phyloP scores from a whole-genome alignment of 2,113 vertebrate species.

The Hippoglossus stenolepis region DNA sequence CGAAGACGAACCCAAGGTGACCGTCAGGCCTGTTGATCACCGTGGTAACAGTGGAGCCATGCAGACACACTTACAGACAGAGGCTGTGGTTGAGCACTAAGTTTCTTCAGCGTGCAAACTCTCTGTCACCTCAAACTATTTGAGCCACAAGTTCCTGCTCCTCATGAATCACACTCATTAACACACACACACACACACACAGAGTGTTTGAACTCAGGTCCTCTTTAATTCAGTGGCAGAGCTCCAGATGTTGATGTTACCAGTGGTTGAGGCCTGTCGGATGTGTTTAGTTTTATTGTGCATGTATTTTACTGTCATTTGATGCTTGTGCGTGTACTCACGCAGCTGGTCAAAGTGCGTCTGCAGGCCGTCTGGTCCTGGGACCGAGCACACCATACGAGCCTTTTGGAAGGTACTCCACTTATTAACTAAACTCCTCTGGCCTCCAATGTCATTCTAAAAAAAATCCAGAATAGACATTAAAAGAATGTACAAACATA shows the following conservation, averaged over 20 bases:
- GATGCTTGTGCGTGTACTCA: conserved; percentile 72
- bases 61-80: conserved; percentile 25
- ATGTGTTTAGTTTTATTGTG: conserved; percentile 25
- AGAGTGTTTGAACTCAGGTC: not conserved
- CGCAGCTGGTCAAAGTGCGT: conserved; percentile 87
- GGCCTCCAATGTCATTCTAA: conserved; percentile 86
- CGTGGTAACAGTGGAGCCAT: conserved; percentile 68
- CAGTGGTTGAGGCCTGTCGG: conserved; percentile 14
- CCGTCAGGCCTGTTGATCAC: conserved; percentile 64
- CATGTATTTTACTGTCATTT: not conserved
- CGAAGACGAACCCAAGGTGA: conserved; percentile 65
- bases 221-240: conserved; percentile 25
- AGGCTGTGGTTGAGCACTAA: conserved; percentile 7
- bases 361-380: conserved; percentile 84
- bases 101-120: conserved; percentile 15
- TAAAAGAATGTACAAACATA: not conserved
- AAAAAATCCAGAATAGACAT: not conserved
- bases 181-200: conserved; percentile 13
- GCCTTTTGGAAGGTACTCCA: conserved; percentile 88
- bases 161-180: not conserved
- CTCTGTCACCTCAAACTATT: conserved; percentile 9
- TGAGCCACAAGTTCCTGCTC: conserved; percentile 1
- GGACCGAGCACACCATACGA: conserved; percentile 85
- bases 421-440: conserved; percentile 86
- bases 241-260: conserved; percentile 20